These are phyloP conservation scores for Cirrhinus mrigala DNA, from an alignment of 2,797 vertebrate species.

Conservation along the genomic window DNA sequence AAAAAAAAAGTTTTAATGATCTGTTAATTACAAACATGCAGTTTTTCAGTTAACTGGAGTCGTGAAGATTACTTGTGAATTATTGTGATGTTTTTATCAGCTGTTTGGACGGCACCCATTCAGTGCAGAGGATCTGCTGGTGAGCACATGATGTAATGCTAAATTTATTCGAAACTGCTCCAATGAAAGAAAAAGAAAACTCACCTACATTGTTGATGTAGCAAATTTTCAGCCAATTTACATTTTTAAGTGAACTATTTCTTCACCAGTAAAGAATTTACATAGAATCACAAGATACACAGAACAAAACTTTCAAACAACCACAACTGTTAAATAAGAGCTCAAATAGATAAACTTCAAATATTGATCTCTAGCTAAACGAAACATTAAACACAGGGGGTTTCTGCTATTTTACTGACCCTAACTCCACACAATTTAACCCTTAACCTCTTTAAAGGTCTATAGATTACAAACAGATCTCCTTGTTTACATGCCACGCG, in stretches of 20 bases:
- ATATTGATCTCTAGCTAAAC: neutral
- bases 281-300: neutral
- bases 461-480: neutral
- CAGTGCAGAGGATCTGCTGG: neutral
- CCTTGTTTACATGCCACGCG: constrained; percentile 10
- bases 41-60: neutral
- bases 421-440: neutral
- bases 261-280: neutral
- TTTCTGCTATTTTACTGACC: neutral
- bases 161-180: neutral
- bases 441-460: neutral
- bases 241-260: neutral
- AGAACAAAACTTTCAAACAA: neutral
- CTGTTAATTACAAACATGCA: neutral
- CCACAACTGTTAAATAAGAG: neutral
- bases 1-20: too few relatives aligned
- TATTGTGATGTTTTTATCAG: neutral
- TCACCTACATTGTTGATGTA: neutral
- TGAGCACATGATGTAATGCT: neutral
- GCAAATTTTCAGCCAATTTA: neutral
- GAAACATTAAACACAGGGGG: neutral
- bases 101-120: neutral
- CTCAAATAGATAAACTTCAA: neutral
- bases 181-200: neutral
- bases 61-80: neutral